phyloP scores from a whole-genome alignment of 2,113 vertebrate species.

The Polyodon spathula region DNA sequence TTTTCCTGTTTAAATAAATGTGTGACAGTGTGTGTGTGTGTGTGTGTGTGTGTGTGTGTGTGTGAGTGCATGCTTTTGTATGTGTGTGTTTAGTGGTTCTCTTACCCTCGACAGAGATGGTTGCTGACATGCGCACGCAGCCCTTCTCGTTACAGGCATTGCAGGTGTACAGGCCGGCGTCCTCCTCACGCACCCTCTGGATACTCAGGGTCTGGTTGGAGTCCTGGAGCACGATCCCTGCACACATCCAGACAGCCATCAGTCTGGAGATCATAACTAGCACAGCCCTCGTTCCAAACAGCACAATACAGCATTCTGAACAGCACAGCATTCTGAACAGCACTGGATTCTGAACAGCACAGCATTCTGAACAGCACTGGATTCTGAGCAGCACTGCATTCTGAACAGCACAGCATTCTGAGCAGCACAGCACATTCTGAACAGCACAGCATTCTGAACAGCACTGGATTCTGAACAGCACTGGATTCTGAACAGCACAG shows the following conservation, averaged over 20 bases:
- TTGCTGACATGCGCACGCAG: slow-evolving; percentile 81
- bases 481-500: no score
- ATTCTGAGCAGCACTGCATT: no score
- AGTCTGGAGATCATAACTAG: slow-evolving; percentile 10
- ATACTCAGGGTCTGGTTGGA: slow-evolving; percentile 89
- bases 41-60: background rate
- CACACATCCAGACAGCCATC: slow-evolving; percentile 29
- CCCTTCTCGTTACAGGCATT: slow-evolving; percentile 87
- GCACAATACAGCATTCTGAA: background rate
- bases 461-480: no score
- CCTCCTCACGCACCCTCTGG: slow-evolving; percentile 88
- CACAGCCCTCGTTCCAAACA: slow-evolving; percentile 2
- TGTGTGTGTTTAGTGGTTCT: slow-evolving; percentile 6
- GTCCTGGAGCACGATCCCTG: slow-evolving; percentile 85
- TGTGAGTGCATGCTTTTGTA: no score
- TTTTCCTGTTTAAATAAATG: no score
- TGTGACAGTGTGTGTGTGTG: no score
- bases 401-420: no score
- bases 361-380: no score
- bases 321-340: no score
- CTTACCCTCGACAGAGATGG: slow-evolving; percentile 81
- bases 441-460: no score
- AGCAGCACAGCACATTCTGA: no score
- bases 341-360: no score
- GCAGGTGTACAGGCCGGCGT: slow-evolving; percentile 87